A percentile compares a stretch with the other conserved stretches of the same genome.
Conservation (phyloP, 1,140 invertebrate genomes). For the Leptestheria dahalacensis region DNA sequence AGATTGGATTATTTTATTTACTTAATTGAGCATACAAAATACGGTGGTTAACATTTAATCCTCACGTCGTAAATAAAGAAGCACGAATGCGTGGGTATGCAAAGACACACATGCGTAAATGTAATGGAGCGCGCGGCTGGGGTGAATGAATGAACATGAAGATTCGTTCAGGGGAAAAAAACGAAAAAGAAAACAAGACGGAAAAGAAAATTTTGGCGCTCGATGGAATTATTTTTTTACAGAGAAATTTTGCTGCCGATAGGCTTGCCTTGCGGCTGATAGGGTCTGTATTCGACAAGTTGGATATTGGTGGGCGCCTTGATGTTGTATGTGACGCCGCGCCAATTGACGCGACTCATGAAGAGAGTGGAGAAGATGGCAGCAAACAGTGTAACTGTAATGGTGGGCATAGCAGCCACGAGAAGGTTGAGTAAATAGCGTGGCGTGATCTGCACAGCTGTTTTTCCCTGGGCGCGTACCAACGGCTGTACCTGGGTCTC, state of each 20-base stretch:
- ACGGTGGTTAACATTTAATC: not conserved
- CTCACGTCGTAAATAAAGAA: too few species aligned
- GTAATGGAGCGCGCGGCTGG: not conserved
- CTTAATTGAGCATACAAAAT: not conserved
- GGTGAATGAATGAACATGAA: not conserved
- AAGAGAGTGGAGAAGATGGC: not conserved
- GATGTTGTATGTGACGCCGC: conserved; percentile 5
- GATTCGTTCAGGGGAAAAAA: not conserved
- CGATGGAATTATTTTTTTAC: not conserved
- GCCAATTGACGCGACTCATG: not conserved
- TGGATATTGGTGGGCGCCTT: not conserved
- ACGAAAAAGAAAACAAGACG: too few species aligned
- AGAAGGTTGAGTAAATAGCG: not conserved
- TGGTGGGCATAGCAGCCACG: not conserved
- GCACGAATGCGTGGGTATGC: too few species aligned
- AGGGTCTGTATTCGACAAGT: conserved; percentile 3
- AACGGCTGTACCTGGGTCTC: not conserved
- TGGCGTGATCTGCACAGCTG: not conserved
- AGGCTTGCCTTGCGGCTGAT: not conserved
- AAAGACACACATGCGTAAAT: not conserved
- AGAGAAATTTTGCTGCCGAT: not conserved
- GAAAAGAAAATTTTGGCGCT: not conserved
- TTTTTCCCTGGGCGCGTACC: not conserved
- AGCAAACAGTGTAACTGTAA: not conserved
- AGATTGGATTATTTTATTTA: not conserved